phyloP scores from a whole-genome alignment of 2,888 invertebrate species.

The Eupithecia dodoneata region DNA sequence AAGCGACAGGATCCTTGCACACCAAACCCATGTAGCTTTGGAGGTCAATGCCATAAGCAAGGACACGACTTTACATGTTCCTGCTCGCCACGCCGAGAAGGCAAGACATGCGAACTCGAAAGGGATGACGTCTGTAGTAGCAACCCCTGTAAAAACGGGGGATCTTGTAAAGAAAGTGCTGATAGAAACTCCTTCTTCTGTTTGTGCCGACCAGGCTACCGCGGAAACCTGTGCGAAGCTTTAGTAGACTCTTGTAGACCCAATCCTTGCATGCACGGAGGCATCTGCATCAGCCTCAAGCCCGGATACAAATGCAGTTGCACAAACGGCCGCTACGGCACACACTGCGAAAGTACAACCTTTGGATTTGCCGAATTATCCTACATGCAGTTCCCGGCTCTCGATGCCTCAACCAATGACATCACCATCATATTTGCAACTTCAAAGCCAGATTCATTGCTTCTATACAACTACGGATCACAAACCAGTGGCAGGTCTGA shows the following conservation, averaged over 20 bases:
- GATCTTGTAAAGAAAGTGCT: slow-evolving; percentile 94
- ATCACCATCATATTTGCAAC: slow-evolving; percentile 96
- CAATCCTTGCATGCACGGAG: slow-evolving; percentile 96
- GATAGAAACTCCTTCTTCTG: slow-evolving; percentile 96
- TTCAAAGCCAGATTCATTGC: slow-evolving; percentile 91
- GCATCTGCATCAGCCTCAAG: slow-evolving; percentile 93
- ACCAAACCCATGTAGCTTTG: slow-evolving; percentile 94
- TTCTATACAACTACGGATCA: slow-evolving; percentile 96
- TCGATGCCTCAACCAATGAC: slow-evolving; percentile 95
- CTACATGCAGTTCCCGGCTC: slow-evolving; percentile 93
- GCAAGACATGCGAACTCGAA: slow-evolving; percentile 92
- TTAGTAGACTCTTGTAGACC: slow-evolving; percentile 95
- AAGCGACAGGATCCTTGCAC: slow-evolving; percentile 95
- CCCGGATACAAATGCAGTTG: slow-evolving; percentile 95
- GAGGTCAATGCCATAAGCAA: slow-evolving; percentile 92
- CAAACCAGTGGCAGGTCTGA: slow-evolving; percentile 95
- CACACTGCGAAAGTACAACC: slow-evolving; percentile 95
- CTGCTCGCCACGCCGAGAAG: slow-evolving; percentile 91
- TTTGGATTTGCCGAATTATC: slow-evolving; percentile 95
- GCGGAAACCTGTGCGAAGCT: slow-evolving; percentile 95
- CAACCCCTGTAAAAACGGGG: slow-evolving; percentile 95
- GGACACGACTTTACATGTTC: slow-evolving; percentile 93
- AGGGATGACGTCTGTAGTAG: slow-evolving; percentile 93
- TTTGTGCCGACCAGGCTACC: slow-evolving; percentile 94
- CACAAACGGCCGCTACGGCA: slow-evolving; percentile 93